Evolutionary conservation across 2,113 vertebrate genomes (phyloP), one percentile per base, ranked within the genome.

Genomic region (Pelobates fuscus): DNA sequence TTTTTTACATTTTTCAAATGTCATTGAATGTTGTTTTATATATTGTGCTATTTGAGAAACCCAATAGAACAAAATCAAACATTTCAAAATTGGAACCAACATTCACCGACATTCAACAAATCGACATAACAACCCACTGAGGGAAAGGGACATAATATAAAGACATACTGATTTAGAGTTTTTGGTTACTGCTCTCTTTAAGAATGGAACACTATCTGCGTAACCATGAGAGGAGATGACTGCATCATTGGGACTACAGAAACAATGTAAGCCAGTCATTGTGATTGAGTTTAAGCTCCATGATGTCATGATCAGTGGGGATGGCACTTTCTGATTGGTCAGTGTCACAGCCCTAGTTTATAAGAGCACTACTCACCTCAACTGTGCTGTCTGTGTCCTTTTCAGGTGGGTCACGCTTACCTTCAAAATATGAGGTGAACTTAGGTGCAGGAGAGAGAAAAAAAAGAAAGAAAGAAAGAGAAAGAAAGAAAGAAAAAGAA

Each of bases 301-400:
- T 57, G 54, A 60, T 67, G 81, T 79, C 17, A 87, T 90, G 88
- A 93, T 91, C 89, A 90, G 90, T 73, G 84, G 84, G 85, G 87
- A 89, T 79, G 70, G 26, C 74, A 5, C 27, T 43, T 76, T 67
- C 64, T 67, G 18, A 86, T 87, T 87, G 81, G 84, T 80, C 79
- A 76, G 82, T 71, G 66, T 79, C 84, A 90, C 89, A 91, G 90
- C 88, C 91, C 90, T 91, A 87, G 86, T 84, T 82, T 27, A 68
- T 84, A 86, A 87, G 78, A 84, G 82, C 82, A 87, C 87, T 87
- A 95, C 97, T 96, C 93, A 99, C 97, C 96, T 99, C 97, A 81
- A 96, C 92, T 79, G 93, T 88, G 88, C 92, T 97, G 89, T 96
- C 96, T 62, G 87, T 88, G 0, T 91, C 89, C 89, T 93, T 96